phyloP scores from a whole-genome alignment of 2,888 invertebrate species.

The Ophion costatus region DNA sequence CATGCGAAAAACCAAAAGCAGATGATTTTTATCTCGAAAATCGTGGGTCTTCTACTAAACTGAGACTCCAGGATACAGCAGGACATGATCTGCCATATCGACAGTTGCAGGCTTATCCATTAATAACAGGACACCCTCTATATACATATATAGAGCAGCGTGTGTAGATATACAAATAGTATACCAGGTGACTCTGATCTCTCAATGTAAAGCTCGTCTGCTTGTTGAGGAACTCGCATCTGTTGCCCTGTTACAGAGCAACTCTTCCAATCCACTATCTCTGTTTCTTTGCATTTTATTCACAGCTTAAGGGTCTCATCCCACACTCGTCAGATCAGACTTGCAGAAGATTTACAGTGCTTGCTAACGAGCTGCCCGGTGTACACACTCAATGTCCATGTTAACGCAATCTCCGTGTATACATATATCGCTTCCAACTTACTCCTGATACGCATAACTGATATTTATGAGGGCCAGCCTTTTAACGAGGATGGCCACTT shows the following conservation, averaged over 20 bases:
- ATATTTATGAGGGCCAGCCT: conserved; percentile 76
- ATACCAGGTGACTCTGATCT: conserved; percentile 42
- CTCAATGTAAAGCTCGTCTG: conserved; percentile 49
- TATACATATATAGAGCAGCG: too few species aligned
- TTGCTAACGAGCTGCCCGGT: conserved; percentile 74
- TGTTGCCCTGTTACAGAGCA: conserved; percentile 30
- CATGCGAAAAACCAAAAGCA: too few species aligned
- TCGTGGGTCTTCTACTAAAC: too few species aligned
- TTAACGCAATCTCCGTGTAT: conserved; percentile 60
- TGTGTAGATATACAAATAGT: not conserved
- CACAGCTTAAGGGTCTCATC: conserved; percentile 71
- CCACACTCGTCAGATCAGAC: conserved; percentile 71
- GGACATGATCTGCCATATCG: too few species aligned
- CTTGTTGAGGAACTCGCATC: conserved; percentile 21
- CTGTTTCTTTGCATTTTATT: conserved; percentile 63
- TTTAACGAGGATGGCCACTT: conserved; percentile 75
- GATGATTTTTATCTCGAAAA: too few species aligned
- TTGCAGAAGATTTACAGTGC: conserved; percentile 73
- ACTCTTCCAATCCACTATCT: conserved; percentile 58
- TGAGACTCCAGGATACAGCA: too few species aligned
- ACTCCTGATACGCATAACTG: conserved; percentile 73
- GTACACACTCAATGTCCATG: conserved; percentile 65
- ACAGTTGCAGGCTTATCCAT: too few species aligned
- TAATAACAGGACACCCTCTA: too few species aligned
- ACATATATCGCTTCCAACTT: conserved; percentile 54